phyloP scores from a whole-genome alignment of 2,113 vertebrate genomes.

The Microtus oregoni region DNA sequence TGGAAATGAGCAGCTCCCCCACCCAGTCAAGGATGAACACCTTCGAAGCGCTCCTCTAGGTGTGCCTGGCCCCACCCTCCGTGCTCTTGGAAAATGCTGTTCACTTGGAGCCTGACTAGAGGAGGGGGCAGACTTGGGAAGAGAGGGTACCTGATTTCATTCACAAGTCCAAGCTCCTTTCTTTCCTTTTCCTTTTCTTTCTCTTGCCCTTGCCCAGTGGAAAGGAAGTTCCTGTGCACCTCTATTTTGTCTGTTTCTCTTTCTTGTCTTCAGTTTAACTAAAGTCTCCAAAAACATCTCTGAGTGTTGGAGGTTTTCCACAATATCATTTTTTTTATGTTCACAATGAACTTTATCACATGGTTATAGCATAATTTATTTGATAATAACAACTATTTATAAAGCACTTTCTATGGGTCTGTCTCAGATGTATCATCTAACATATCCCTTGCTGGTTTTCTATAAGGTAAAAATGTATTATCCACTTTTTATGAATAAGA shows the following conservation, averaged over 20 bases:
- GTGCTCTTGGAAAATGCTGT: not conserved
- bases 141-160: not conserved
- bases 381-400: constrained; percentile 70
- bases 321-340: constrained; percentile 50
- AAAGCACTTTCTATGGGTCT: constrained; percentile 62
- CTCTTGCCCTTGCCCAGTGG: not conserved
- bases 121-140: not conserved
- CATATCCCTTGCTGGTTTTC: constrained; percentile 25
- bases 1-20: not conserved
- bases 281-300: constrained; percentile 64
- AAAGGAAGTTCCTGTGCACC: not conserved
- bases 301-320: constrained; percentile 25
- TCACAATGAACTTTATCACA: constrained; percentile 62
- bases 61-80: no score
- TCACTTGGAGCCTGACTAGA: not conserved
- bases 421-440: constrained; percentile 26
- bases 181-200: not conserved
- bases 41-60: no score
- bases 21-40: not conserved
- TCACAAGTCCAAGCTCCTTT: not conserved
- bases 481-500: not conserved
- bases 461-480: constrained; percentile 43
- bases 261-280: not conserved
- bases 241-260: not conserved
- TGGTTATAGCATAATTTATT: constrained; percentile 64